Conservation (phyloP, 1,140 invertebrate genomes). For the Scylla paramamosain region DNA sequence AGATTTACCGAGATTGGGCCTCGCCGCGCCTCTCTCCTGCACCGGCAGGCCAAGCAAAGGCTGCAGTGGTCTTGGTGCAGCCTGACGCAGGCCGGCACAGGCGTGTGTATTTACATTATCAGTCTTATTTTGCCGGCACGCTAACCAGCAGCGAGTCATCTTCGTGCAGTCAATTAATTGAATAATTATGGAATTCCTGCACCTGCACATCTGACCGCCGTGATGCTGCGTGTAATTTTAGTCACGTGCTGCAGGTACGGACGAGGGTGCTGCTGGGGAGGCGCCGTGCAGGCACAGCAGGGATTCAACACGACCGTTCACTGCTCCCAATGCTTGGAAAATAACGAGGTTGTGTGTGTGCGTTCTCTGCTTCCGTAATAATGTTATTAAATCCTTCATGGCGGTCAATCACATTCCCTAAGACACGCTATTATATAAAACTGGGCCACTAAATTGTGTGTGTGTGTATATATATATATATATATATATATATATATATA, state of each 20-base stretch:
- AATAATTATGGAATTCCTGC: constrained; percentile 4
- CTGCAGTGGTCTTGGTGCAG: background rate
- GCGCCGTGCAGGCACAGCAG: background rate
- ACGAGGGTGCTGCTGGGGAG: background rate
- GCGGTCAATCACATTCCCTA: too few relatives aligned
- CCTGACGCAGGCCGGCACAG: background rate
- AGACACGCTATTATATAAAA: too few relatives aligned
- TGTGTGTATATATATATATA: too few relatives aligned
- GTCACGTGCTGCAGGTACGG: background rate
- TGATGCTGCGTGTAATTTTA: background rate
- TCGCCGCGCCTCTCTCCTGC: background rate
- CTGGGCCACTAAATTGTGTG: too few relatives aligned
- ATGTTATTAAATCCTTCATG: too few relatives aligned
- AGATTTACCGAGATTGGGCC: background rate
- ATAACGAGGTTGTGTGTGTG: too few relatives aligned
- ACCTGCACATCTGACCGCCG: background rate
- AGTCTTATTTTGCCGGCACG: background rate
- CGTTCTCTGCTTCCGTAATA: too few relatives aligned
- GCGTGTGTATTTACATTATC: background rate
- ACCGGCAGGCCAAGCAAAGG: background rate
- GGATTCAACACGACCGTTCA: too few relatives aligned
- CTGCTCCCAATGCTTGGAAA: too few relatives aligned
- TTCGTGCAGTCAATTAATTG: background rate
- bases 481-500: too few relatives aligned
- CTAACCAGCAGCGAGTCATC: background rate